Percentiles rank a stretch among this genome's conserved stretches.
phyloP scores from a whole-genome alignment of 2,888 invertebrate genomes.

The Tenthredo mesomela region DNA sequence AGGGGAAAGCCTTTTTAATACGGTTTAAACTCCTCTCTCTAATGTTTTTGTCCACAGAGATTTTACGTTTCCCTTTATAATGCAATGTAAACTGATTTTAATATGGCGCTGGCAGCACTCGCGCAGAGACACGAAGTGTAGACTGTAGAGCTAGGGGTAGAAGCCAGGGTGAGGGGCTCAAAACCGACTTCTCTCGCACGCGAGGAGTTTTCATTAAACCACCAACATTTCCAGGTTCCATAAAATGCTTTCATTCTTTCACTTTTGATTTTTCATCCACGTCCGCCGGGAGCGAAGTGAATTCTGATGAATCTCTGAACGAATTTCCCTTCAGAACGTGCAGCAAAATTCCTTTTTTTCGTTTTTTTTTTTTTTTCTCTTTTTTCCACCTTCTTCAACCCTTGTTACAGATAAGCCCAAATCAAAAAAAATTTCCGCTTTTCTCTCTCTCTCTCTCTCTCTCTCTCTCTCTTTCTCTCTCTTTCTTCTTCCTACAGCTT shows the following conservation, averaged over 20 bases:
- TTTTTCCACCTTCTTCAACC: slow-evolving; percentile 25
- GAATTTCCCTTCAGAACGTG: slow-evolving; percentile 14
- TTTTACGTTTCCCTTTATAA: slow-evolving; percentile 41
- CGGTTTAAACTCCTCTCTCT: slow-evolving; percentile 43
- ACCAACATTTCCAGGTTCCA: slow-evolving; percentile 45
- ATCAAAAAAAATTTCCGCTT: neutral
- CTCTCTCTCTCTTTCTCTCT: neutral
- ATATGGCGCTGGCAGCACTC: slow-evolving; percentile 31
- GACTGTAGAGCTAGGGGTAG: slow-evolving; percentile 9
- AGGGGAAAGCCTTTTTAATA: slow-evolving; percentile 21
- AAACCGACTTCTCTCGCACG: slow-evolving; percentile 36
- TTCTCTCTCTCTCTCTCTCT: neutral
- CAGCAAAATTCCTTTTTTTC: neutral
- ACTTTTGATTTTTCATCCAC: slow-evolving; percentile 49
- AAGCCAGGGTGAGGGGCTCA: slow-evolving; percentile 26
- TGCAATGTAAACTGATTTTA: slow-evolving; percentile 50
- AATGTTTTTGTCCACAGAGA: slow-evolving; percentile 37
- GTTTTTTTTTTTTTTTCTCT: neutral
- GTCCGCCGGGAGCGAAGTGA: slow-evolving; percentile 41
- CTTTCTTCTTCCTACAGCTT: neutral
- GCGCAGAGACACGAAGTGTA: slow-evolving; percentile 31
- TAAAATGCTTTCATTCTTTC: slow-evolving; percentile 49
- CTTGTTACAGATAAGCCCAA: slow-evolving; percentile 20
- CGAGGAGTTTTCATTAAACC: slow-evolving; percentile 49
- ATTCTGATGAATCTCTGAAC: slow-evolving; percentile 49